These are phyloP conservation scores for Campoletis sonorensis DNA, from an alignment of 1,140 invertebrate genomes.

Conservation along the genomic window DNA sequence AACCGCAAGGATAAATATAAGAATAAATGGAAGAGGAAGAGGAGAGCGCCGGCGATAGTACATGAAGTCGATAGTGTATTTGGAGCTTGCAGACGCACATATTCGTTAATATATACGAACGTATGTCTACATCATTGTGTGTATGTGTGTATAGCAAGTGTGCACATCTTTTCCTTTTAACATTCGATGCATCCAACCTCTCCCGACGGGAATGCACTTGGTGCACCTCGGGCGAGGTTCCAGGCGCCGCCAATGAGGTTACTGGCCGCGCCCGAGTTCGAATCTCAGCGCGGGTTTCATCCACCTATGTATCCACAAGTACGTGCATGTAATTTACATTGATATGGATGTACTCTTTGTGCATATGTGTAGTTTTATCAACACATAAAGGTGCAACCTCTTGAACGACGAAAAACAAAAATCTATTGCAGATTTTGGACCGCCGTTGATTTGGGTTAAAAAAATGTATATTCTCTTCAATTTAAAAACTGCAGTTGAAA, in stretches of 20 bases:
- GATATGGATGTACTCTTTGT: too few relatives aligned
- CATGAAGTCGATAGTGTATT: slow-evolving; percentile 6
- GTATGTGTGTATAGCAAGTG: too few relatives aligned
- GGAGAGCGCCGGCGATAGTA: not conserved
- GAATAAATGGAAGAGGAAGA: slow-evolving; percentile 1
- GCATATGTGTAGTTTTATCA: too few relatives aligned
- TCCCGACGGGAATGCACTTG: slow-evolving; percentile 53
- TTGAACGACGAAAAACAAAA: too few relatives aligned
- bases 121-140: too few relatives aligned
- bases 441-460: too few relatives aligned
- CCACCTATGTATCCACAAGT: slow-evolving; percentile 43
- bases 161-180: not conserved
- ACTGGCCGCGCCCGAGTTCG: slow-evolving; percentile 57
- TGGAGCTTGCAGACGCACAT: not conserved
- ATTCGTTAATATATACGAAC: not conserved
- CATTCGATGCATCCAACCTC: slow-evolving; percentile 34
- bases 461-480: too few relatives aligned
- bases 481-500: too few relatives aligned
- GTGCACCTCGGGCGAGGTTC: slow-evolving; percentile 54
- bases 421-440: too few relatives aligned
- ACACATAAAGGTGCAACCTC: too few relatives aligned
- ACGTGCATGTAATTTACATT: slow-evolving; percentile 28
- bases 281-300: slow-evolving; percentile 47
- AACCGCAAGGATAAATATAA: not conserved
- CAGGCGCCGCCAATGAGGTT: slow-evolving; percentile 57